Evolutionary conservation across 1,140 invertebrate genomes (phyloP).

Genomic region (Arion vulgaris): DNA sequence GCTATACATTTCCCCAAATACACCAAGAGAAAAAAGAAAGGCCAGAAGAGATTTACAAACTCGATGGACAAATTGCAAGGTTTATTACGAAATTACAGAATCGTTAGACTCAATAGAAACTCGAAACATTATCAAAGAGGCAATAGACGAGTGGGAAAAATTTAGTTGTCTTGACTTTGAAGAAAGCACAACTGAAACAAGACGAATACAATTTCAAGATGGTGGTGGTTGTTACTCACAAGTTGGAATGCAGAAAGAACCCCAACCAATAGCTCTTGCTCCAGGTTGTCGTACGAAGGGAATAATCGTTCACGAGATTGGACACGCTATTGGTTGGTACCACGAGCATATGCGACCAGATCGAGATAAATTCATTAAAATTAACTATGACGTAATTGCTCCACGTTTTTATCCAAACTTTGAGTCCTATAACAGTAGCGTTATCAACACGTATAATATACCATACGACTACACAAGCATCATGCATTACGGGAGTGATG

Average conservation of each 20-base stretch:
- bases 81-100: constrained; percentile 18
- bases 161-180: constrained; percentile 57
- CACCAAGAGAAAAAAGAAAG: background rate
- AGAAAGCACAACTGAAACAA: constrained; percentile 25
- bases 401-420: constrained; percentile 73
- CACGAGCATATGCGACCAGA: constrained; percentile 81
- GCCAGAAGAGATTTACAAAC: background rate
- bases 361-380: constrained; percentile 78
- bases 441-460: constrained; percentile 72
- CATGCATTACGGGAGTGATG: constrained; percentile 69
- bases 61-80: constrained; percentile 19
- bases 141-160: constrained; percentile 54
- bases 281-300: constrained; percentile 45
- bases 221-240: constrained; percentile 50
- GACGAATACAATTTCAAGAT: constrained; percentile 49
- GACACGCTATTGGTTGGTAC: constrained; percentile 73
- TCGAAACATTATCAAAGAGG: constrained; percentile 42
- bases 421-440: constrained; percentile 69
- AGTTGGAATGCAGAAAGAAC: constrained; percentile 17
- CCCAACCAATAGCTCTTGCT: constrained; percentile 24
- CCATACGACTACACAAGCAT: constrained; percentile 75
- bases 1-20: background rate
- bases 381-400: constrained; percentile 80
- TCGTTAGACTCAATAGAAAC: background rate
- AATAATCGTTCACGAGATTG: constrained; percentile 72